Evolutionary conservation across 2,888 invertebrate genomes (phyloP).

Genomic region (Automeris io): DNA sequence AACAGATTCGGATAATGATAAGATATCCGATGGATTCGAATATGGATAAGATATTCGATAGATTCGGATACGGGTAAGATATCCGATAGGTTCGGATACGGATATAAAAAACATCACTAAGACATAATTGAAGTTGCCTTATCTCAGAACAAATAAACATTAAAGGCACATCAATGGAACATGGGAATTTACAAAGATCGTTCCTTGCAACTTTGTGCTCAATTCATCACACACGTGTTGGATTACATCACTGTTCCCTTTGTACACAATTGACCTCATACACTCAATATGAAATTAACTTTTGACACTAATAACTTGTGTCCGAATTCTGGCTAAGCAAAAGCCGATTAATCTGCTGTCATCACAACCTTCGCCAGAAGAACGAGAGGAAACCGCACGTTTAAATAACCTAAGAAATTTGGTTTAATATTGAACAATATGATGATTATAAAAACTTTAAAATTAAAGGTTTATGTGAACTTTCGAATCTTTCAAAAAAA

Average conservation of each 20-base stretch:
- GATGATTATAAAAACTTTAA: no score
- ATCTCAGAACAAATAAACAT: constrained; percentile 1
- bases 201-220: neutral
- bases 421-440: no score
- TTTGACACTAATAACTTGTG: no score
- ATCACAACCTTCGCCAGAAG: neutral
- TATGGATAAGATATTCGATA: no score
- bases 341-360: no score
- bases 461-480: no score
- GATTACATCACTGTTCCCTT: neutral
- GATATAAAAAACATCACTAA: neutral
- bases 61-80: no score
- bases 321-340: neutral
- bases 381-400: neutral
- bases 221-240: neutral
- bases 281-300: no score
- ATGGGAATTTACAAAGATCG: neutral
- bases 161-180: neutral
- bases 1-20: no score
- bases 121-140: neutral
- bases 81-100: no score
- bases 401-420: neutral
- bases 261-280: neutral
- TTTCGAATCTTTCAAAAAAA: no score
- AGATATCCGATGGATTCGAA: no score